Conservation (phyloP, 2,797 vertebrate genomes). For the Cryptoprocta ferox region DNA sequence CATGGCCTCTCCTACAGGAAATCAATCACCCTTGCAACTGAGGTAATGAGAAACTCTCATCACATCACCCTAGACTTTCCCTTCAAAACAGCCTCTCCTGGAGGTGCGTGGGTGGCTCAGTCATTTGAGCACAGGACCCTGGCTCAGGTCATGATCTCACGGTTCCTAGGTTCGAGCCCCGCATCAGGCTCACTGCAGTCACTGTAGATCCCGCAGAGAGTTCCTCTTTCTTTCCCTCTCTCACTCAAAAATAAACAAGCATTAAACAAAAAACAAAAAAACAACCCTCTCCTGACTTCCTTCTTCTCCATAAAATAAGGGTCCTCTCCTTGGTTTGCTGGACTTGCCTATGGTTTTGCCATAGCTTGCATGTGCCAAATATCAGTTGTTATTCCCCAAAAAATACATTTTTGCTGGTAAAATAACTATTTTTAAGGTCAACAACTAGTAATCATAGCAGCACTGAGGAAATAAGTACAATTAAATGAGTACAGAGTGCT, state of each 20-base stretch:
- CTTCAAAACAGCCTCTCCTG: neutral
- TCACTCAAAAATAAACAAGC: too few species aligned
- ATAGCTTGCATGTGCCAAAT: neutral
- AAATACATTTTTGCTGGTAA: neutral
- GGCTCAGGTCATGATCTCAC: too few species aligned
- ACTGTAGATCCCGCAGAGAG: too few species aligned
- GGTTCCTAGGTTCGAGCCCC: too few species aligned
- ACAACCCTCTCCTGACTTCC: neutral
- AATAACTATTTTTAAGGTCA: neutral
- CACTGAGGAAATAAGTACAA: neutral
- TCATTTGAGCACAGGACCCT: too few species aligned
- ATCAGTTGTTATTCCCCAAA: neutral
- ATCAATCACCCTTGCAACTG: neutral
- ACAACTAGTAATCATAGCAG: neutral
- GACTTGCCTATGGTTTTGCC: neutral
- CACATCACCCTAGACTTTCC: neutral
- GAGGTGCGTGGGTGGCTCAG: too few species aligned
- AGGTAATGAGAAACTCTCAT: neutral
- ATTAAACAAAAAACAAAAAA: too few species aligned
- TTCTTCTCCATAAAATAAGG: neutral
- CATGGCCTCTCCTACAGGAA: neutral
- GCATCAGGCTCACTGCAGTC: too few species aligned
- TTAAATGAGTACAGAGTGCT: neutral
- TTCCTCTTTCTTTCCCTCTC: too few species aligned
- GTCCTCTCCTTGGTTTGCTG: neutral